Conservation (phyloP, 2,113 vertebrate species). For the Tragelaphus strepsiceros region DNA sequence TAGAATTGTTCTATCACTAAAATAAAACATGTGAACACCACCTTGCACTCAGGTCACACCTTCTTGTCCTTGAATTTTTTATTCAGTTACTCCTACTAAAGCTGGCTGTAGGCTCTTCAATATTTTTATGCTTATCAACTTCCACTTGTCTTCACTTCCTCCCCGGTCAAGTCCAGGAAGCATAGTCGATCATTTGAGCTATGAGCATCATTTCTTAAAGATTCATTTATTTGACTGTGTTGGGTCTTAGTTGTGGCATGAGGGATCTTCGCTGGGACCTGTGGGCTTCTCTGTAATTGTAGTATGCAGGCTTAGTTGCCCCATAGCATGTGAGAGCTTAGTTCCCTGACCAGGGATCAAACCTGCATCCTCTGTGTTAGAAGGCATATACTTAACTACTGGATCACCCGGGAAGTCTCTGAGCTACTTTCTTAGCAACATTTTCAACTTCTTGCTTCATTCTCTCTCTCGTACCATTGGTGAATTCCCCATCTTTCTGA, state of each 20-base stretch:
- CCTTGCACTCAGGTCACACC: neutral
- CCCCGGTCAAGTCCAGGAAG: neutral
- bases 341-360: neutral
- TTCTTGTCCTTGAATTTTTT: neutral
- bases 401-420: neutral
- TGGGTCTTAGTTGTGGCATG: neutral
- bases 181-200: neutral
- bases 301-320: neutral
- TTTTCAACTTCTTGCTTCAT: neutral
- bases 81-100: neutral
- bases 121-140: neutral
- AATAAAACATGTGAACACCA: neutral
- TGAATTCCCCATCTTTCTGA: neutral
- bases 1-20: neutral
- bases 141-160: neutral
- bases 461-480: neutral
- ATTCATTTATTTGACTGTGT: neutral
- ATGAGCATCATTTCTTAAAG: neutral
- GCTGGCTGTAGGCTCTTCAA: neutral
- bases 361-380: neutral
- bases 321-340: neutral
- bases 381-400: neutral
- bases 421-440: neutral
- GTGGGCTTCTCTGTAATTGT: neutral
- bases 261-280: neutral